Base-by-base conservation (phyloP, 2,113 vertebrate species). In the Cercocebus atys region DNA sequence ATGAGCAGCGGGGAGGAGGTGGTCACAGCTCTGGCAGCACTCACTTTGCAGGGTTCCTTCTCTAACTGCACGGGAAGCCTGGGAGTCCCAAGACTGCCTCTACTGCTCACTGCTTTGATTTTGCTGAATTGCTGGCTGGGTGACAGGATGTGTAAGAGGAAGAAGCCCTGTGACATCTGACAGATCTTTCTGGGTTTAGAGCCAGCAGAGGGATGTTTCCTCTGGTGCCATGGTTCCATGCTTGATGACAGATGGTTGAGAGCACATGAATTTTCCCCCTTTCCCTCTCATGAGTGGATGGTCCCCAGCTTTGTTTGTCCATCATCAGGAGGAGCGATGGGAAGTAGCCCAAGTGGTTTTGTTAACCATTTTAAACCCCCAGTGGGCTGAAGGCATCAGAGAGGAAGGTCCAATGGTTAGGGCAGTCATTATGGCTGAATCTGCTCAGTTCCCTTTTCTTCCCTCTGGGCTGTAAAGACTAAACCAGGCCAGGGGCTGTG, bases 101-200 rank as follows among this genome's bases (percentile, higher is more conserved):
- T 50, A 18, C 25, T 52, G 23, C 83, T 72, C 50, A 20, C 52
- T 43, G 38, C 82, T 94, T 76, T 64, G 45, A 64, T 57, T 93
- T 86, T 89, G 82, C 96, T 88, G 93, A 92, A 43, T 80, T 83
- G 59, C 45, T 88, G 70, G 38, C 47, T 81, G 43, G 68, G 11
- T 66, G 43, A 70, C 80, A 79, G 27, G 27, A 95, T 96, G 45
- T 6, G 0, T 57, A 91, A 96, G 81, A 95, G 81, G 80, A 80
- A 94, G 64, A 88, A 94, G 52, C 64, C 11, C 75, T 70, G 18
- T 52, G 50, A 64, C 13, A 25, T 59, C 78, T 38, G 27, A 73
- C 84, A 84, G 47, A 86, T 61, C 59, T 70, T 96, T 93, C 78
- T 83, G 85, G 57, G 93, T 70, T 59, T 79, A 40, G n/a, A 82